A percentile compares a stretch with the other conserved stretches of the same genome.
These are phyloP conservation scores for Manis pentadactyla DNA, from an alignment of 2,797 vertebrate species.

Conservation along the genomic window DNA sequence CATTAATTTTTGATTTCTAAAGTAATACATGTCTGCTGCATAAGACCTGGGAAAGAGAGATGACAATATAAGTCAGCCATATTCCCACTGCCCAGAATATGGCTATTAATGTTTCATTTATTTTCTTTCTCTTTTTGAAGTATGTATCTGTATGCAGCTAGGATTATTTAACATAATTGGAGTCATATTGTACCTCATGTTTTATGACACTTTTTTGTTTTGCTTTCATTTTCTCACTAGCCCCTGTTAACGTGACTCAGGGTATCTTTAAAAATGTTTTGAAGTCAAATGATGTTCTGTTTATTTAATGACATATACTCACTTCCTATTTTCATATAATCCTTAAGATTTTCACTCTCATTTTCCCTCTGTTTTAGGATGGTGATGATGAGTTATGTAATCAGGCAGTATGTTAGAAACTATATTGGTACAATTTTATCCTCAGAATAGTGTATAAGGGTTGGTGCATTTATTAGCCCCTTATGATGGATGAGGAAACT, in stretches of 20 bases:
- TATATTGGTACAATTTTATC: not conserved
- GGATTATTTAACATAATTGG: not conserved
- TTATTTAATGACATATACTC: not conserved
- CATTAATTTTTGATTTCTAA: slow-evolving; percentile 28
- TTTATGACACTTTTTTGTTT: not conserved
- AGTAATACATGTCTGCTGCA: not conserved
- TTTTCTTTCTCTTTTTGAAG: not conserved
- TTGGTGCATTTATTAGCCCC: not conserved
- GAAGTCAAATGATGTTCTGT: not conserved
- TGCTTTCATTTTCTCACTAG: not conserved
- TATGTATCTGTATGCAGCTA: fast-evolving
- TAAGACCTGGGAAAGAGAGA: slow-evolving; percentile 12
- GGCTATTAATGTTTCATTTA: not conserved
- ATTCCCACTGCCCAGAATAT: not conserved
- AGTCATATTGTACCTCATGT: not conserved
- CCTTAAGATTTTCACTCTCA: not conserved
- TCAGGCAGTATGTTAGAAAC: not conserved
- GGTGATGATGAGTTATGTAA: not conserved
- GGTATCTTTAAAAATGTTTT: not conserved
- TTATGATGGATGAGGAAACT: not conserved
- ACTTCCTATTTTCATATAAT: not conserved
- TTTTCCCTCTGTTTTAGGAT: not conserved
- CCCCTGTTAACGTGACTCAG: not conserved
- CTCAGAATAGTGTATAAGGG: not conserved
- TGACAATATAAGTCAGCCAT: not conserved